Percentiles rank a stretch among this genome's conserved stretches.
phyloP scores from a whole-genome alignment of 64 coral and sea anemone genomes.

The Dendronephthya gigantea region DNA sequence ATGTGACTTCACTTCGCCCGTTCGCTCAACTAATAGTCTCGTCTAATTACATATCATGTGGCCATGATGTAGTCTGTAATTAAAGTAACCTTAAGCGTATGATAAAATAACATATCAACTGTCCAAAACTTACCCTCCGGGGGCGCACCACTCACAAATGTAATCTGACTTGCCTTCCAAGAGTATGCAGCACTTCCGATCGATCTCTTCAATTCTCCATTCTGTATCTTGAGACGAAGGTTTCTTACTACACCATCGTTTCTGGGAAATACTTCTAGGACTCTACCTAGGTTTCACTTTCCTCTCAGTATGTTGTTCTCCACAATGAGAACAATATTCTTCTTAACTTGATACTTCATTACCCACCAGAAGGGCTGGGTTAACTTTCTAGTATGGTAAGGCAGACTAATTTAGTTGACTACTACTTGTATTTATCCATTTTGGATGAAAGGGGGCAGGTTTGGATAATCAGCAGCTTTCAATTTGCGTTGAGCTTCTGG shows the following conservation, averaged over 20 bases:
- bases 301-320: conserved; percentile 1
- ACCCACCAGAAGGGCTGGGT: neutral
- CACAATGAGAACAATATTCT: neutral
- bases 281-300: conserved; percentile 18
- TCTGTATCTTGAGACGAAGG: conserved; percentile 6
- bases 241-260: conserved; percentile 3
- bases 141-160: neutral
- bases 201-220: conserved; percentile 22
- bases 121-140: neutral
- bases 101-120: no score
- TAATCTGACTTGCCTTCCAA: conserved; percentile 5
- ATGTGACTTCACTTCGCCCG: no score
- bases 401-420: neutral
- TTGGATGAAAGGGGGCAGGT: neutral
- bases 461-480: neutral
- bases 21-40: no score
- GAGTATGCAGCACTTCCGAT: conserved; percentile 28
- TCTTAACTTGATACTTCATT: neutral
- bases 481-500: neutral
- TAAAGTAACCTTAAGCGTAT: no score
- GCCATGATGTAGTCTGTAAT: no score
- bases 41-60: no score
- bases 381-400: neutral
- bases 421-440: neutral
- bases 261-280: conserved; percentile 13